Percentiles rank a stretch among this genome's conserved stretches.
phyloP scores from a whole-genome alignment of 1,140 invertebrate species.

The Tyrophagus putrescentiae region DNA sequence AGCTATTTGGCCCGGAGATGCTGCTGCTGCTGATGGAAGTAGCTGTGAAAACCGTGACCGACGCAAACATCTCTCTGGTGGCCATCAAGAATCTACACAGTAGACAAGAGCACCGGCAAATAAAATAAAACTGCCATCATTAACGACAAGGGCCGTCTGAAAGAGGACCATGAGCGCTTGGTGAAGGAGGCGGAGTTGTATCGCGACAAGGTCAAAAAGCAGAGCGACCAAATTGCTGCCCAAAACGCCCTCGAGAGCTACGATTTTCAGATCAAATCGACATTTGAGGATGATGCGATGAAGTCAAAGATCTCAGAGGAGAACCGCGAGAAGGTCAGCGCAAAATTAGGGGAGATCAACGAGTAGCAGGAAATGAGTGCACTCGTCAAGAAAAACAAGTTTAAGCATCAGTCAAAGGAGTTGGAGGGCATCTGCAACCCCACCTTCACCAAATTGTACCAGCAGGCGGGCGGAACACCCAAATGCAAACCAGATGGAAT shows the following conservation, averaged over 20 bases:
- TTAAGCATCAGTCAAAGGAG: slow-evolving; percentile 72
- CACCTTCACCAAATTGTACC: slow-evolving; percentile 38
- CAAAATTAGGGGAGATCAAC: slow-evolving; percentile 84
- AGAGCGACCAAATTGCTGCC: slow-evolving; percentile 55
- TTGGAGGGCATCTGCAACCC: slow-evolving; percentile 34
- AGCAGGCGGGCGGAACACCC: slow-evolving; percentile 34
- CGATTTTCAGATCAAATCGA: slow-evolving; percentile 54
- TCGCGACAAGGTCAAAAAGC: slow-evolving; percentile 75
- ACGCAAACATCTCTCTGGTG: not conserved
- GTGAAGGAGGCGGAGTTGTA: slow-evolving; percentile 94
- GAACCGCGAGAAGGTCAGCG: slow-evolving; percentile 71
- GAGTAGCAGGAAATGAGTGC: slow-evolving; percentile 88
- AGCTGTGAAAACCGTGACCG: not conserved
- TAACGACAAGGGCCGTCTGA: slow-evolving; percentile 91
- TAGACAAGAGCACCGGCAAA: slow-evolving; percentile 65
- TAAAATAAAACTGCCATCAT: slow-evolving; percentile 96
- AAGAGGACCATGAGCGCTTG: slow-evolving; percentile 95
- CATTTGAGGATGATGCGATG: slow-evolving; percentile 40
- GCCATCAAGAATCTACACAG: slow-evolving; percentile 32
- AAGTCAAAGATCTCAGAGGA: slow-evolving; percentile 52
- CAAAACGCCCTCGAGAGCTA: slow-evolving; percentile 46
- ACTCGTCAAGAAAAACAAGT: slow-evolving; percentile 69
- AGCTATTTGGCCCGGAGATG: slow-evolving; percentile 20
- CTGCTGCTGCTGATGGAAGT: slow-evolving; percentile 25
- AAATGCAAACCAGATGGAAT: slow-evolving; percentile 31